Evolutionary conservation across 2,797 vertebrate species (phyloP).

Genomic region (Pyrocephalus nanus): DNA sequence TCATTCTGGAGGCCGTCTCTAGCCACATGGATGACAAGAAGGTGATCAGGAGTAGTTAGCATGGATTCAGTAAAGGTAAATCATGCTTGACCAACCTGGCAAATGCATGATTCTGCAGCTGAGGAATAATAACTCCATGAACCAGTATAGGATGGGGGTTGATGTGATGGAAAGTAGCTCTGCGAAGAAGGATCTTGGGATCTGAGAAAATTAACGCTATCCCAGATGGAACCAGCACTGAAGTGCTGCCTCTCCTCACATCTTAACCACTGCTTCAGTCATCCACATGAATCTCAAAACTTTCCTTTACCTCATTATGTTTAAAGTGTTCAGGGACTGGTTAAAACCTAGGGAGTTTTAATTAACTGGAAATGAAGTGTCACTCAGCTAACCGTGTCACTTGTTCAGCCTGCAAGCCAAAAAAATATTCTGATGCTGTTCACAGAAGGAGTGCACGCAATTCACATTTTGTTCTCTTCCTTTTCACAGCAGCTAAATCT

Average conservation of each 20-base stretch:
- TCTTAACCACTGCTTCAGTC: background rate
- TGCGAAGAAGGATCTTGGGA: no score
- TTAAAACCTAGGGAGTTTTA: background rate
- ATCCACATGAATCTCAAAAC: background rate
- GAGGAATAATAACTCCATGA: no score
- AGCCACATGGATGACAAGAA: no score
- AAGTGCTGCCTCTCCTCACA: background rate
- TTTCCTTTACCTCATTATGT: background rate
- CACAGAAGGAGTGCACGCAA: background rate
- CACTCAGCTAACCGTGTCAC: background rate
- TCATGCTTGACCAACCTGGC: no score
- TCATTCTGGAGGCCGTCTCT: background rate
- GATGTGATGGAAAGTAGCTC: no score
- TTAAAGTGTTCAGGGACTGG: background rate
- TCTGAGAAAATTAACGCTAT: background rate
- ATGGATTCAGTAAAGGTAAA: no score
- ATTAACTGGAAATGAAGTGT: background rate
- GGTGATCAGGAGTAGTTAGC: no score
- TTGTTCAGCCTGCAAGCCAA: background rate
- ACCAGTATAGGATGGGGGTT: no score
- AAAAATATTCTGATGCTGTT: background rate
- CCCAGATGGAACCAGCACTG: background rate
- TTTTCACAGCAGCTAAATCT: background rate
- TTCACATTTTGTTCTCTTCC: constrained; percentile 10
- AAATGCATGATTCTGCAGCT: no score